phyloP scores from a whole-genome alignment of 2,113 vertebrate species.

The Prunella fulvescens region DNA sequence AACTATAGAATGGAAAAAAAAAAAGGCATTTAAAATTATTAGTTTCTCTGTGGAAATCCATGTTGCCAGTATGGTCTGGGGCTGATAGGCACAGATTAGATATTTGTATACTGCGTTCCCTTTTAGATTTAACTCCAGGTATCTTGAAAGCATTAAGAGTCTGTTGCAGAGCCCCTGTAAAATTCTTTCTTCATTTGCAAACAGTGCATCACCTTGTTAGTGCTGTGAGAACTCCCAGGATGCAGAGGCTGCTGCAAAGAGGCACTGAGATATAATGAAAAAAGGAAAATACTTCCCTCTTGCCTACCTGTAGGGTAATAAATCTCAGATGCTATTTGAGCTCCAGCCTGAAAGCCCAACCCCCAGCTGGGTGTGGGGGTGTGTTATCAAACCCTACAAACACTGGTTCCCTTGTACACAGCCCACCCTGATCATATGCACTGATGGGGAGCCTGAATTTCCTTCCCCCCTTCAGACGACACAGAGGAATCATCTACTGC shows the following conservation, averaged over 20 bases:
- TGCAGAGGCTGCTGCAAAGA: background rate
- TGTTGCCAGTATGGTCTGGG: background rate
- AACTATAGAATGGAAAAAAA: background rate
- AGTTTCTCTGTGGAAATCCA: background rate
- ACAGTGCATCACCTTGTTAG: background rate
- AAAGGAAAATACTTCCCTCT: background rate
- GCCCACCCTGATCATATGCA: no score
- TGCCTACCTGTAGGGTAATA: background rate
- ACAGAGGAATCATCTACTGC: background rate
- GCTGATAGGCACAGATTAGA: background rate
- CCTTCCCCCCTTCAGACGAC: background rate
- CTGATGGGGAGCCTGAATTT: background rate
- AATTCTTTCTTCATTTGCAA: background rate
- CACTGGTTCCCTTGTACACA: background rate
- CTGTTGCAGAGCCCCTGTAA: background rate
- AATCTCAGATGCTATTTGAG: background rate
- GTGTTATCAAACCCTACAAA: background rate
- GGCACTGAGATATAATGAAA: background rate
- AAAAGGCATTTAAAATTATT: background rate
- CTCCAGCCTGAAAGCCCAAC: background rate
- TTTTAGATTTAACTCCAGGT: background rate
- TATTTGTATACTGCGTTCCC: background rate
- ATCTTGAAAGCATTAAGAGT: background rate
- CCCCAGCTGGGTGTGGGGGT: background rate
- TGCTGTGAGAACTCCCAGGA: background rate